These are phyloP conservation scores for western clawed frog (Xenopus tropicalis) DNA, from an alignment of 2,113 vertebrate species.

Conservation along the genomic window DNA sequence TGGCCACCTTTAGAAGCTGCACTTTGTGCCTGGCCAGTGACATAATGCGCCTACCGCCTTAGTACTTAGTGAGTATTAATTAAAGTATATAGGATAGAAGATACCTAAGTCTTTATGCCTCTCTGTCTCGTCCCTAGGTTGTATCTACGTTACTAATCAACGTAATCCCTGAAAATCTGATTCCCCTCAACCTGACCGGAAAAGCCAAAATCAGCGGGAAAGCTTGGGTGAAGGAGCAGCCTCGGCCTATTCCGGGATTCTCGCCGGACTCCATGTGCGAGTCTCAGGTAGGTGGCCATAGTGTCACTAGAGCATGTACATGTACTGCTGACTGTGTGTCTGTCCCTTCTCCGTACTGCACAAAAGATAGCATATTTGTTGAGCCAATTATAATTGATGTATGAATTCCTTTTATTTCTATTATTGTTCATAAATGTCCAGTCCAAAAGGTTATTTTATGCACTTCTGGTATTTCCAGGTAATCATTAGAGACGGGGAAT, in stretches of 20 bases:
- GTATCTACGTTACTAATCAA: slow-evolving; percentile 92
- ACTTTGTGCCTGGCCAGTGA: no score
- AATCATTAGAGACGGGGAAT: slow-evolving; percentile 82
- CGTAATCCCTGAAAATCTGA: slow-evolving; percentile 76
- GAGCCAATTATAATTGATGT: no score
- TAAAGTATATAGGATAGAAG: no score
- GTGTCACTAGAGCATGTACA: background rate
- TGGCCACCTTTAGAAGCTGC: no score
- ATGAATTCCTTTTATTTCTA: no score
- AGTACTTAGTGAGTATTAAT: no score
- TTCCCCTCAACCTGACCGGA: slow-evolving; percentile 80
- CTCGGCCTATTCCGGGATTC: slow-evolving; percentile 59
- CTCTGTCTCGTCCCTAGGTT: slow-evolving; percentile 62
- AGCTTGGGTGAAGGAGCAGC: slow-evolving; percentile 78
- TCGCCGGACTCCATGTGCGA: slow-evolving; percentile 84
- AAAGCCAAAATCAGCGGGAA: slow-evolving; percentile 85
- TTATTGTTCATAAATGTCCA: no score
- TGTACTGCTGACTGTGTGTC: no score
- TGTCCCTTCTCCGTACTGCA: background rate
- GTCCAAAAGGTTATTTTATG: no score
- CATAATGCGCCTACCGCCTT: no score
- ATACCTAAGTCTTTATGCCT: no score
- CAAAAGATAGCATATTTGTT: no score
- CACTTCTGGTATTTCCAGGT: slow-evolving; percentile 67
- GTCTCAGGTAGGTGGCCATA: slow-evolving; percentile 74